Base-by-base conservation (phyloP, 2,888 invertebrate species). In the Ernsta delagoae region DNA sequence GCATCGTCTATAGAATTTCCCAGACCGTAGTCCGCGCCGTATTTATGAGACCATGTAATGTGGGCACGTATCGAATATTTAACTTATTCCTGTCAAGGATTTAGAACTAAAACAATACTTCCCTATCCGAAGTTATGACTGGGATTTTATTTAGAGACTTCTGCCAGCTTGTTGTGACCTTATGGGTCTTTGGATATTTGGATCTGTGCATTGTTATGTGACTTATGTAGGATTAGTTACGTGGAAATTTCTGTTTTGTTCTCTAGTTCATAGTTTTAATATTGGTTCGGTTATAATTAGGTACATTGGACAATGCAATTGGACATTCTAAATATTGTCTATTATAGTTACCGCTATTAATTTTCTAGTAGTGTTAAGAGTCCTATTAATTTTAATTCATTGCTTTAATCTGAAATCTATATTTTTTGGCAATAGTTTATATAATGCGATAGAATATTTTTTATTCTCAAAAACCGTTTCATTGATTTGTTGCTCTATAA, bases 1-100 rank as follows among this genome's bases (percentile, higher is more conserved):
- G 63, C 68, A 48, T 50, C 67, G 69, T 16, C 41, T 43, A 16
- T 11, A 6, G 50, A 50, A 50, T 70, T 74, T 75, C 74, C 72
- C 75, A 73, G 70, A 73, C 71, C 75, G 74, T 70, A 72, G 63
- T 62, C 68, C 71, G 70, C 34, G 61, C 43, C 50, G 70, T 75
- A 78, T 79, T 77, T 78, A 79, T 77, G 76, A 77, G 76, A 73
- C 74, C 70, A 72, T 73, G 75, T 77, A 78, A 78, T 79, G 75
- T 73, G 72, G 63, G 77, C 79, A 78, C 79, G 78, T 78, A 75
- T 74, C 75, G 79, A 75, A 78, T 79, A 78, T 78, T 78, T 77
- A 75, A 79, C 72, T 74, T 74, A 70, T 72, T 69, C 73, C 54
- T 70, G 70, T 70, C 70, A 70, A 64, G 70, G 64, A 69, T 69